Base-by-base conservation (phyloP, 1,140 invertebrate genomes). In the Pararge aegeria region DNA sequence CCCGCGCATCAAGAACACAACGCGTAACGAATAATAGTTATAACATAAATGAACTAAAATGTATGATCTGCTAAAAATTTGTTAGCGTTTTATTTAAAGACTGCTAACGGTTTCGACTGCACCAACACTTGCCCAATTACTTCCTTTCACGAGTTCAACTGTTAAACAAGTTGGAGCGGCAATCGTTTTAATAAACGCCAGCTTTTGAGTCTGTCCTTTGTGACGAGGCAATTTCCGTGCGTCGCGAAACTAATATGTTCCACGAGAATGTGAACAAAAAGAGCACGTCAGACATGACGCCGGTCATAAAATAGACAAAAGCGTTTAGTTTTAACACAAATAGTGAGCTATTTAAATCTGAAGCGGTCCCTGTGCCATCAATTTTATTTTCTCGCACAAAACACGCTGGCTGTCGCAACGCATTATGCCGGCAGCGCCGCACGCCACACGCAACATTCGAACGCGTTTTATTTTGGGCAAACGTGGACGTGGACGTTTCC, bases 321-420 rank as follows among this genome's bases (percentile, higher is more conserved):
- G 79, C 78, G 76, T 89, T 89, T 85, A 86, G 84, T 68, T 80
- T 65, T 65, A 80, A 75, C 83, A 87, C 75, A 75, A 72, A 78
- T 75, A 77, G 66, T 68, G 80, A 68, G 82, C 79, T 89, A 89
- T 89, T 89, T 89, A 87, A 84, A 80, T 84, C 75, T 75, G 80
- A 67, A 82, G 73, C 82, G 71, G 66, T 78, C 77, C 77, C 74
- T 72, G 80, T 75, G 82, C 81, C 86, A 87, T 87, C 81, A 87
- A 87, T 89, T 89, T 89, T 89, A 87, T 89, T 89, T 89, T 89
- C 87, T 89, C 84, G 84, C 83, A 84, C 83, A 87, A 87, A 87
- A 87, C 86, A 87, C 82, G 87, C 88, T 79, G 80, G 79, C 87
- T 88, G 87, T 87, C 87, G 82, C 82, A 84, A 79, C 80, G 78